Conservation (phyloP, 2,888 invertebrate genomes). For the Aromia moschata region DNA sequence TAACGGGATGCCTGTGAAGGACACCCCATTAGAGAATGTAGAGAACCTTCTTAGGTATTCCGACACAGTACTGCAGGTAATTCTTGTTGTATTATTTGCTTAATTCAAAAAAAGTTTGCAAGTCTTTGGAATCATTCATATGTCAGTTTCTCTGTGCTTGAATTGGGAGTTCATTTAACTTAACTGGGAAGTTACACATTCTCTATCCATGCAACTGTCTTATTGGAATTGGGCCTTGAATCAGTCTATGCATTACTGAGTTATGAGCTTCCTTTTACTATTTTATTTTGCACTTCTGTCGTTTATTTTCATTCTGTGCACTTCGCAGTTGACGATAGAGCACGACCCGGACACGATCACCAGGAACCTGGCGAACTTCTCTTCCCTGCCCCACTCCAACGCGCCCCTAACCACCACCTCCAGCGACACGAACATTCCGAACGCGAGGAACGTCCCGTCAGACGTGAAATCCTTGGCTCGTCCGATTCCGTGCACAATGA, state of each 20-base stretch:
- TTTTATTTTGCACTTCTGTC: no score
- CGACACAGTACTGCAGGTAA: constrained; percentile 79
- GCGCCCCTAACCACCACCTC: constrained; percentile 61
- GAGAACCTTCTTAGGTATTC: constrained; percentile 78
- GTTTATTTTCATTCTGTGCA: constrained; percentile 12
- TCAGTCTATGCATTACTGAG: no score
- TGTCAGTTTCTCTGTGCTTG: no score
- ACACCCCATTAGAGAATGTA: constrained; percentile 80
- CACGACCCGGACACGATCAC: constrained; percentile 83
- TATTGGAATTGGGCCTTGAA: no score
- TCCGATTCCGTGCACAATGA: constrained; percentile 49
- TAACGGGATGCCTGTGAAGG: constrained; percentile 87
- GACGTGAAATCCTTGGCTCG: constrained; percentile 50
- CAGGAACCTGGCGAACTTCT: constrained; percentile 59
- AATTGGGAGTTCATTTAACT: no score
- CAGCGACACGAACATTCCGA: constrained; percentile 62
- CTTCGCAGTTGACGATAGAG: constrained; percentile 84
- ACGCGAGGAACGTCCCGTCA: constrained; percentile 44
- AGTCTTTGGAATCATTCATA: no score
- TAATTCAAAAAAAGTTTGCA: no score
- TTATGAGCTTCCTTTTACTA: no score
- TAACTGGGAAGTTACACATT: no score
- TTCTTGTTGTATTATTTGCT: no score
- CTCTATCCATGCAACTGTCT: no score
- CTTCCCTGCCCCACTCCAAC: constrained; percentile 38